Evolutionary conservation across 2,797 vertebrate genomes (phyloP).

Genomic region (Manis crassicaudata): DNA sequence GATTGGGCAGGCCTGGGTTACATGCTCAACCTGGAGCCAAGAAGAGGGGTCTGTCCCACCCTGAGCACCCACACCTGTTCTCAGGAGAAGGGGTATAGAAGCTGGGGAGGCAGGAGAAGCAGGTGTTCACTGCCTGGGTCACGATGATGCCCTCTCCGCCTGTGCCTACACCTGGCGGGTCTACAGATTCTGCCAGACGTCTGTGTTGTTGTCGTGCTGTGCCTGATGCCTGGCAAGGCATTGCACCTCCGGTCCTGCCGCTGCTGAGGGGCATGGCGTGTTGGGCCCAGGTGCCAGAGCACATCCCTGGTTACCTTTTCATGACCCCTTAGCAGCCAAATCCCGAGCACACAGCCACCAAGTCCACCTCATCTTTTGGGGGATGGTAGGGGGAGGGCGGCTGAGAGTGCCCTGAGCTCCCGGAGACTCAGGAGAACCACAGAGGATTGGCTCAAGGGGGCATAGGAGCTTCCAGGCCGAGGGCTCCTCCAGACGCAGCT

Average conservation of each 20-base stretch:
- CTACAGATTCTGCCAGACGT: background rate
- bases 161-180: background rate
- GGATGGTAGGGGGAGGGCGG: too few species aligned
- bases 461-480: background rate
- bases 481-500: background rate
- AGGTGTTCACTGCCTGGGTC: background rate
- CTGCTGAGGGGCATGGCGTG: rapidly evolving
- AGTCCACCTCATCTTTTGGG: background rate
- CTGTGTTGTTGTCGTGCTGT: background rate
- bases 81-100: background rate
- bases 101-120: background rate
- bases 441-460: rapidly evolving
- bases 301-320: background rate
- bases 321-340: background rate
- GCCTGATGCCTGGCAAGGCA: background rate
- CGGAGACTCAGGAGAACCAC: background rate
- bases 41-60: background rate
- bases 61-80: background rate
- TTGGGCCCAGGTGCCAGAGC: background rate
- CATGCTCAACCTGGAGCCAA: background rate
- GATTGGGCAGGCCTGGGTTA: background rate
- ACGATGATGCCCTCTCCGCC: rapidly evolving
- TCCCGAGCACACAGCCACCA: background rate
- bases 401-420: background rate
- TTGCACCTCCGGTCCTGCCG: background rate